Evolutionary conservation across 2,113 vertebrate genomes (phyloP).

Genomic region (Gorsachius goisagi): DNA sequence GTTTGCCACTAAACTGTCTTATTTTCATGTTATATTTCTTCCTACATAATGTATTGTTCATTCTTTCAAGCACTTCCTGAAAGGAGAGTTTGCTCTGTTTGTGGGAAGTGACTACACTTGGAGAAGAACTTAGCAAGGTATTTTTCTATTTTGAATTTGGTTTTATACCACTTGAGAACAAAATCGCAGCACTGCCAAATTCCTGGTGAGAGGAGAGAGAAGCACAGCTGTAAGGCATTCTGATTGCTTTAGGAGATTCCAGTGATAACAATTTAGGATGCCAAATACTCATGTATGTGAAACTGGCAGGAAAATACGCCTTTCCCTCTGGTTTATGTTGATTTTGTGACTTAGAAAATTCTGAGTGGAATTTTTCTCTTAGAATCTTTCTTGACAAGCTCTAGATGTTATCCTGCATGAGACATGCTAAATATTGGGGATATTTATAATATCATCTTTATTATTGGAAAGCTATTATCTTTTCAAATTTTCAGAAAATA

Average conservation of each 20-base stretch:
- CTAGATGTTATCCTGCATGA: not conserved
- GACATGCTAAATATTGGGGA: not conserved
- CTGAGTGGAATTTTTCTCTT: not conserved
- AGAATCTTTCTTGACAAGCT: not conserved
- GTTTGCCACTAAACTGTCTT: not conserved
- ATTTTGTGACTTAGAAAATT: not conserved
- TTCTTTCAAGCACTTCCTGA: not conserved
- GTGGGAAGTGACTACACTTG: not conserved
- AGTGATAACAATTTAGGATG: not conserved
- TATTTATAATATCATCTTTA: not conserved
- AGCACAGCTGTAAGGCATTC: not conserved
- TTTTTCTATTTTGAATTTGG: not conserved
- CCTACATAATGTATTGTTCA: not conserved
- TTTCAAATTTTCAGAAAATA: not conserved
- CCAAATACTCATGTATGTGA: not conserved
- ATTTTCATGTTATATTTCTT: slow-evolving; percentile 9
- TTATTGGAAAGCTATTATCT: not conserved
- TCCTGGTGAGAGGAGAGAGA: not conserved
- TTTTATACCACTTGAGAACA: not conserved
- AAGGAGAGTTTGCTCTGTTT: not conserved
- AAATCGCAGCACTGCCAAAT: not conserved
- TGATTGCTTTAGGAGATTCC: not conserved
- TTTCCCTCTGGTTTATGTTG: not conserved
- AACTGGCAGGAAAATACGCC: not conserved
- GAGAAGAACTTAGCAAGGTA: not conserved